phyloP scores from a whole-genome alignment of 1,140 invertebrate genomes.

The Prorops nasuta region DNA sequence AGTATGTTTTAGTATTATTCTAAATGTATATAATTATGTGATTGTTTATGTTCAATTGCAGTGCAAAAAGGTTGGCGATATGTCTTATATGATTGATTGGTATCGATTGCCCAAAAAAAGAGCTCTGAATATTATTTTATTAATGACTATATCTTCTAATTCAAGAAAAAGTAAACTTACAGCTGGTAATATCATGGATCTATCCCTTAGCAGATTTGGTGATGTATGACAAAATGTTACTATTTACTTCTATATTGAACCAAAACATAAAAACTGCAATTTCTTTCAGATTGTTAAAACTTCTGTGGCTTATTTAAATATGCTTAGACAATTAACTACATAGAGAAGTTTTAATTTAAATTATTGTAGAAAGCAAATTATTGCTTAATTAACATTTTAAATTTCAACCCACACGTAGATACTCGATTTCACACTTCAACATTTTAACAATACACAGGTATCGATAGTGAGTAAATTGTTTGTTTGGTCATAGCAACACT shows the following conservation, averaged over 20 bases:
- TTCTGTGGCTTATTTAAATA: neutral
- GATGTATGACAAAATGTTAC: conserved; percentile 5
- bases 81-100: conserved; percentile 35
- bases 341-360: too few relatives aligned
- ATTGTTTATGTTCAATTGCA: conserved; percentile 6
- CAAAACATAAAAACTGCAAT: neutral
- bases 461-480: too few relatives aligned
- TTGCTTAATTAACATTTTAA: too few relatives aligned
- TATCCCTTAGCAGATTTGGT: conserved; percentile 10
- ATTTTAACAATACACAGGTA: too few relatives aligned
- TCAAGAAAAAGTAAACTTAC: conserved; percentile 10
- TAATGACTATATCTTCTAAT: conserved; percentile 16
- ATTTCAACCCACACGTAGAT: too few relatives aligned
- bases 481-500: too few relatives aligned
- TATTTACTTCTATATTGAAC: neutral
- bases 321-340: neutral
- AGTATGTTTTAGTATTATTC: conserved; percentile 18
- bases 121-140: conserved; percentile 22
- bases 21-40: neutral
- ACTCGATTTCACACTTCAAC: too few relatives aligned
- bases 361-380: too few relatives aligned
- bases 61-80: conserved; percentile 23
- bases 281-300: neutral
- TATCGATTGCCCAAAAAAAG: conserved; percentile 28
- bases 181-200: conserved; percentile 12